Evolutionary conservation across 2,888 invertebrate species (phyloP).

Genomic region (Chloromyia formosa): DNA sequence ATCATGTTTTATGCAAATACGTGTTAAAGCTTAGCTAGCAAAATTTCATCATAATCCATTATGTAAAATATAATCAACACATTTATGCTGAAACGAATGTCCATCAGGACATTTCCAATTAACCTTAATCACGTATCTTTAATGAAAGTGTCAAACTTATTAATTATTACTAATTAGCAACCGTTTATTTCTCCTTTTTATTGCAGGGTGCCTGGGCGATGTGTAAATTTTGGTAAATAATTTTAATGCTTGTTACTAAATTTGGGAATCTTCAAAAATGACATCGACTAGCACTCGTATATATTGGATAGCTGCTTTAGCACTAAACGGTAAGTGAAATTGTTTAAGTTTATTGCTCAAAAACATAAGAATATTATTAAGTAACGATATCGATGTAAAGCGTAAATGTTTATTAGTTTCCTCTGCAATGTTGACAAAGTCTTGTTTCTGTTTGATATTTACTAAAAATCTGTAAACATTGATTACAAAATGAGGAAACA

Average conservation of each 20-base stretch:
- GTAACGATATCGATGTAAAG: too few species aligned
- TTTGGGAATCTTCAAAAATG: slow-evolving; percentile 20
- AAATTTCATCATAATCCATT: too few species aligned
- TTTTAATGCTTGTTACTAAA: slow-evolving; percentile 8
- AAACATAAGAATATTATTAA: too few species aligned
- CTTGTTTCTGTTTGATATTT: too few species aligned
- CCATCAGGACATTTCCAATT: neutral
- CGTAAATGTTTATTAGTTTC: too few species aligned
- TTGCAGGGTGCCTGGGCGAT: slow-evolving; percentile 7
- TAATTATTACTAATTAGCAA: neutral
- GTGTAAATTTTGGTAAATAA: neutral
- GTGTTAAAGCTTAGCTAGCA: too few species aligned
- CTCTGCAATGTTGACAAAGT: too few species aligned
- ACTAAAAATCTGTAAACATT: too few species aligned
- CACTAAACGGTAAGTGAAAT: slow-evolving; percentile 28
- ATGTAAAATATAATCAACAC: too few species aligned
- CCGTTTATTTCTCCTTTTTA: slow-evolving; percentile 18
- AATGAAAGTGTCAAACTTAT: neutral
- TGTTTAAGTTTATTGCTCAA: neutral
- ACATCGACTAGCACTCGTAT: neutral
- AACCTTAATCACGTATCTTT: neutral
- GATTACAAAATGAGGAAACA: too few species aligned
- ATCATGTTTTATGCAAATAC: too few species aligned
- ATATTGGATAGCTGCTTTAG: slow-evolving; percentile 17
- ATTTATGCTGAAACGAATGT: too few species aligned